Evolutionary conservation across 2,113 vertebrate genomes (phyloP).

Genomic region (Anoplopoma fimbria): DNA sequence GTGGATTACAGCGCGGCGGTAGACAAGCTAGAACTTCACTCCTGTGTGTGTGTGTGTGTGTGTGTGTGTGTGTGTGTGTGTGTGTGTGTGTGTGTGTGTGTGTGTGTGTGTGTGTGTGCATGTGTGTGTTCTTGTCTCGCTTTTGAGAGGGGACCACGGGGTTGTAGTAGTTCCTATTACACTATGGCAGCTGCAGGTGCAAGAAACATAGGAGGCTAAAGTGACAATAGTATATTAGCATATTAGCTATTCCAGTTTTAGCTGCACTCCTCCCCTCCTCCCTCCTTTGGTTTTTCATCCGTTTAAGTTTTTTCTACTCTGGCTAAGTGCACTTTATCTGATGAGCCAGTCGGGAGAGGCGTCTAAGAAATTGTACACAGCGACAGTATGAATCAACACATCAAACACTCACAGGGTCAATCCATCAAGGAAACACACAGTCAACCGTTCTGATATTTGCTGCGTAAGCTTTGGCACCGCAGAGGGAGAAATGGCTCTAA

Average conservation of each 20-base stretch:
- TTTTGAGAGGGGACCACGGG: background rate
- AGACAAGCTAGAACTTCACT: slow-evolving; percentile 17
- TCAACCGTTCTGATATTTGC: slow-evolving; percentile 57
- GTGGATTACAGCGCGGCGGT: slow-evolving; percentile 43
- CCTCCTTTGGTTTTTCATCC: slow-evolving; percentile 42
- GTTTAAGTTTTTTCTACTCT: slow-evolving; percentile 59
- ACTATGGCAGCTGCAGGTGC: slow-evolving; percentile 32
- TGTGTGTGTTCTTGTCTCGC: background rate
- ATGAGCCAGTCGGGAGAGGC: slow-evolving; percentile 67
- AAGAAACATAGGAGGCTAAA: slow-evolving; percentile 37
- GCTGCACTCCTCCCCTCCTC: slow-evolving; percentile 8
- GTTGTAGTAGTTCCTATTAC: slow-evolving; percentile 31
- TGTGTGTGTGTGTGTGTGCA: slow-evolving; percentile 7
- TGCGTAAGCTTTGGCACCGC: slow-evolving; percentile 56
- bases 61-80: background rate
- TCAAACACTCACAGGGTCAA: slow-evolving; percentile 67
- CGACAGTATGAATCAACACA: slow-evolving; percentile 72
- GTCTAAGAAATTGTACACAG: slow-evolving; percentile 53
- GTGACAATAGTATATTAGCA: too few species aligned
- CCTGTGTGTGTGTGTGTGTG: slow-evolving; percentile 1
- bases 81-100: background rate
- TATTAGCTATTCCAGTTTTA: slow-evolving; percentile 32
- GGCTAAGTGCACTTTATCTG: slow-evolving; percentile 78
- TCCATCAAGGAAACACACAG: slow-evolving; percentile 62
- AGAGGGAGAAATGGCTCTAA: background rate